Evolutionary conservation across 2,888 invertebrate genomes (phyloP), one percentile per base, ranked within the genome.

Genomic region (Merodon equestris): DNA sequence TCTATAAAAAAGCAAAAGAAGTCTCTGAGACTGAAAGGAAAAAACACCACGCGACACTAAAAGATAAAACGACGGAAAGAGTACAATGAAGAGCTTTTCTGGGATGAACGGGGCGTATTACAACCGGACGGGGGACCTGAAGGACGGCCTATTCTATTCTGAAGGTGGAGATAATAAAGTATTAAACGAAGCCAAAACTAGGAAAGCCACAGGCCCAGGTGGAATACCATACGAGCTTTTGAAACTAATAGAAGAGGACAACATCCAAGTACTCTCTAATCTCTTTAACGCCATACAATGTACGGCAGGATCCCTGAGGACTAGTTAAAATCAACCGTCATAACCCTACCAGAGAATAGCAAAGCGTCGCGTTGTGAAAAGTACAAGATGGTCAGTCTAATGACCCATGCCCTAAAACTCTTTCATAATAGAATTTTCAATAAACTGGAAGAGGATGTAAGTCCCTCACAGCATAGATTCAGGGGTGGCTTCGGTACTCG

Each of bases 81-180:
- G 38, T 60, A 48, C 17, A 60, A 47, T 5, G 58, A 60, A 38
- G 58, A 58, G 17, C 18, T 47, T 13, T 60, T 60, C n/a, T 19
- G 9, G 18, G 47, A 48, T 36, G 38, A 58, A 36, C 19, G 60
- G 27, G 38, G 19, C 3, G 15, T 15, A 48, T 1, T 38, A 14
- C 10, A 38, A 40, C 18, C 17, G 10, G 10, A 36, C 36, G 36
- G 10, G 36, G 5, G 36, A 36, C 5, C 36, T 36, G 10, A 36
- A 7, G 36, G 36, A 10, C 10, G 5, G n/a, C n/a, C n/a, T n/a
- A n/a, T 36, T 10, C 36, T 36, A 36, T 36, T 10, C 10, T 36
- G 36, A 36, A 36, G 10, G 36, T 9, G 5, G 36, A 36, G 10
- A 10, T 36, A 36, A 10, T 10, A 36, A 36, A 36, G 36, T 36